Conservation (phyloP, 2,113 vertebrate genomes). For the Epinephelus moara region DNA sequence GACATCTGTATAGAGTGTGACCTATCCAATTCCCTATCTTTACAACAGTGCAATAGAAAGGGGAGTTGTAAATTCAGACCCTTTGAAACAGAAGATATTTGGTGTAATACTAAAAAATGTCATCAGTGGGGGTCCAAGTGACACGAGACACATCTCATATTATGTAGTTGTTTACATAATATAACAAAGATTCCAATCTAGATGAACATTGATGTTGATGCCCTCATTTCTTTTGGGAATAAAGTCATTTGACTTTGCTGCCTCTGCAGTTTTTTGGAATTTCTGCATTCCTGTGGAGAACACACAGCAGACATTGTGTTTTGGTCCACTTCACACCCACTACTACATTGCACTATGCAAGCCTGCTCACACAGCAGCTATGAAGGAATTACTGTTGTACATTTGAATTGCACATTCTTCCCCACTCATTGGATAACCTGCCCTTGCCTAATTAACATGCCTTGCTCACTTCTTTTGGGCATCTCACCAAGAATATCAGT, state of each 20-base stretch:
- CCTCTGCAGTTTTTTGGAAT: conserved; percentile 16
- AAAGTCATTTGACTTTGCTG: conserved; percentile 4
- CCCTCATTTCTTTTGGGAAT: not conserved
- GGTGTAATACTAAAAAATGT: not conserved
- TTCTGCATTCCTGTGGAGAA: not conserved
- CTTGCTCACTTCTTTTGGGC: not conserved
- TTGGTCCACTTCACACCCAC: conserved; percentile 19
- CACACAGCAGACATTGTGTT: conserved; percentile 53
- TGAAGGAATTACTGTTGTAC: conserved; percentile 1
- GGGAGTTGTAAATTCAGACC: not conserved
- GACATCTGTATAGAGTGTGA: no score
- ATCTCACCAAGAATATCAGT: not conserved
- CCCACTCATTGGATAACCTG: not conserved
- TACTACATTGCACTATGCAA: not conserved
- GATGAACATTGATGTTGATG: not conserved
- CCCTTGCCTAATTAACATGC: conserved; percentile 10
- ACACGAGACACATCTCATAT: not conserved
- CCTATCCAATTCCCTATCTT: no score
- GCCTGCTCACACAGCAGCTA: conserved; percentile 4
- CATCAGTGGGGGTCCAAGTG: not conserved
- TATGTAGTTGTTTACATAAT: not conserved
- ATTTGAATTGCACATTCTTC: not conserved
- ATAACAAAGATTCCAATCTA: not conserved
- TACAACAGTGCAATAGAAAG: not conserved
- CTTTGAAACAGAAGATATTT: not conserved